Conservation (phyloP, 2,888 invertebrate genomes). For the Amiota minor region DNA sequence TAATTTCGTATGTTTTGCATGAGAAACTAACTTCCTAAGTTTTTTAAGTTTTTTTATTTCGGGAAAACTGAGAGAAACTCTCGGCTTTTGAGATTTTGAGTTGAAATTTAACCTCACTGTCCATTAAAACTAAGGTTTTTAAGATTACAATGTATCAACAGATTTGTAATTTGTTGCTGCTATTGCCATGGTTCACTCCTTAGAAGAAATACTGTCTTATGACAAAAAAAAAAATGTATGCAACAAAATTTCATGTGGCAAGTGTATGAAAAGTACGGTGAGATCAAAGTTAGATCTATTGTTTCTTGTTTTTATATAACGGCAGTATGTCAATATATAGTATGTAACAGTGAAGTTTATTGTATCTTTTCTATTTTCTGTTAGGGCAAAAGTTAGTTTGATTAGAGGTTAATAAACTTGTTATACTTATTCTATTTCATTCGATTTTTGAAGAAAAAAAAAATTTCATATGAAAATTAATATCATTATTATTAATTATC, state of each 20-base stretch:
- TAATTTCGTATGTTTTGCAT: no score
- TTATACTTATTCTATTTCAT: conserved; percentile 43
- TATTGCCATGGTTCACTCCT: not conserved
- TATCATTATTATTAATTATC: not conserved
- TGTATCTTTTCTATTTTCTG: not conserved
- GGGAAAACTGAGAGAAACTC: no score
- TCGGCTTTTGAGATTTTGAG: no score
- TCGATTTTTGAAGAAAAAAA: conserved; percentile 37
- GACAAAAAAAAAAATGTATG: not conserved
- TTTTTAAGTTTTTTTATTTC: no score
- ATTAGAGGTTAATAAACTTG: conserved; percentile 64
- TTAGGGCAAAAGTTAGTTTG: not conserved
- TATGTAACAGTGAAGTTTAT: not conserved
- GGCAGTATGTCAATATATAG: not conserved
- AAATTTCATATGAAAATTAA: conserved; percentile 19
- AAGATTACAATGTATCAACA: no score
- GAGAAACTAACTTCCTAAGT: no score
- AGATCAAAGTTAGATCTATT: not conserved
- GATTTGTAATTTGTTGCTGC: no score
- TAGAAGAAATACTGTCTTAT: not conserved
- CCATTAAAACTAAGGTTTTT: no score
- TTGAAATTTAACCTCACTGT: no score
- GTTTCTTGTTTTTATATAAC: not conserved
- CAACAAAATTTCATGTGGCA: not conserved
- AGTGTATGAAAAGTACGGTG: not conserved